Evolutionary conservation across 2,113 vertebrate genomes (phyloP).

Genomic region (Podocnemis expansa): DNA sequence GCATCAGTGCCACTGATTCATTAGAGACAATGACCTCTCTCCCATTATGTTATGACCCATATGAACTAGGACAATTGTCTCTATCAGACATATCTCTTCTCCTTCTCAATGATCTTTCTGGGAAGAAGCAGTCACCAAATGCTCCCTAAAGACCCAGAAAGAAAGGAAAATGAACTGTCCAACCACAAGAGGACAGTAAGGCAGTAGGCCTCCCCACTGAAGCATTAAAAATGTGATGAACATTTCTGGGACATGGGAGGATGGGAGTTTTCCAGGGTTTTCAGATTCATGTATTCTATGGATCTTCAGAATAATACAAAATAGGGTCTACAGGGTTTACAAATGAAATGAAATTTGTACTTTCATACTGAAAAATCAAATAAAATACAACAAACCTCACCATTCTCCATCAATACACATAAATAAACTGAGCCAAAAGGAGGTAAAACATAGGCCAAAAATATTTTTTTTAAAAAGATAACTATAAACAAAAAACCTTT

Average conservation of each 20-base stretch:
- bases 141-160: not conserved
- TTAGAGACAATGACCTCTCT: not conserved
- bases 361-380: slow-evolving; percentile 8
- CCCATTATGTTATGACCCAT: not conserved
- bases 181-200: not conserved
- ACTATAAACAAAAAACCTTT: not conserved
- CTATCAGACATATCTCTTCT: not conserved
- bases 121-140: not conserved
- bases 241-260: not conserved
- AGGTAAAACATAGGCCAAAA: slow-evolving; percentile 44
- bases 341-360: slow-evolving; percentile 13
- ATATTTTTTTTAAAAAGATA: slow-evolving; percentile 5
- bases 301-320: not conserved
- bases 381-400: not conserved
- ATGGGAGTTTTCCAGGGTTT: not conserved
- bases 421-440: slow-evolving; percentile 37
- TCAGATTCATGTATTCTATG: not conserved
- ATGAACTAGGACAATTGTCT: not conserved
- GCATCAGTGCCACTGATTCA: not conserved
- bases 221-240: not conserved
- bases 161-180: not conserved
- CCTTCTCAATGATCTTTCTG: not conserved
- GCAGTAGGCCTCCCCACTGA: not conserved
- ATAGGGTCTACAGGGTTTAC: not conserved
- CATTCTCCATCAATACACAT: slow-evolving; percentile 17